Conservation (phyloP, 2,113 vertebrate species). For the Neomonachus schauinslandi region DNA sequence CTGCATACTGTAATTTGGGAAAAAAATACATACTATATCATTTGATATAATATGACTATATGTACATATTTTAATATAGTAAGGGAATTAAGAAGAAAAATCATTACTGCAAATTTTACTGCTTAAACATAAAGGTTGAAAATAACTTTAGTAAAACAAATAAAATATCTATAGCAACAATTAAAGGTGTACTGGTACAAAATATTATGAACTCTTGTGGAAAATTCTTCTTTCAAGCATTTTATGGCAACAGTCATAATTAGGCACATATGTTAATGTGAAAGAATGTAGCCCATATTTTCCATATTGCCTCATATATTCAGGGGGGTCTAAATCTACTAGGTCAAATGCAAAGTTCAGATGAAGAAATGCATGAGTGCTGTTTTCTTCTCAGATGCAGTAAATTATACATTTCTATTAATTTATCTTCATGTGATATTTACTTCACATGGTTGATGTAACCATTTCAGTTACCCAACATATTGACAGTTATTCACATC, state of each 20-base stretch:
- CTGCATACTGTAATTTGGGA: not conserved
- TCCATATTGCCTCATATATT: slow-evolving; percentile 49
- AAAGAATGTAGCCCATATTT: slow-evolving; percentile 72
- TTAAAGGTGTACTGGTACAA: slow-evolving; percentile 1
- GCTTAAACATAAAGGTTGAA: not conserved
- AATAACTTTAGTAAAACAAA: slow-evolving; percentile 24
- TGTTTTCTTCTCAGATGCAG: not conserved
- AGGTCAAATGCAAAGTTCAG: slow-evolving; percentile 54
- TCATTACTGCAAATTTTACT: not conserved
- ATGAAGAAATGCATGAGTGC: not conserved
- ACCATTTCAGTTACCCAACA: not conserved
- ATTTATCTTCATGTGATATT: not conserved
- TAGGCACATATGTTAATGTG: slow-evolving; percentile 45
- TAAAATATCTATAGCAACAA: slow-evolving; percentile 25
- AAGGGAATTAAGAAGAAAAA: not conserved
- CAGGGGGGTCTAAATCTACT: not conserved
- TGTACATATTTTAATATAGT: not conserved
- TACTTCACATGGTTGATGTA: not conserved
- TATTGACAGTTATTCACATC: not conserved
- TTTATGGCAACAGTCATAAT: slow-evolving; percentile 61
- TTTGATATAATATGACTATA: not conserved
- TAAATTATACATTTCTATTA: not conserved
- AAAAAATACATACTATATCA: not conserved
- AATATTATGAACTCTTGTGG: not conserved
- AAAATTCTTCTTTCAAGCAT: slow-evolving; percentile 65